Conservation (phyloP, 2,113 vertebrate genomes). For the Petroica traversi region DNA sequence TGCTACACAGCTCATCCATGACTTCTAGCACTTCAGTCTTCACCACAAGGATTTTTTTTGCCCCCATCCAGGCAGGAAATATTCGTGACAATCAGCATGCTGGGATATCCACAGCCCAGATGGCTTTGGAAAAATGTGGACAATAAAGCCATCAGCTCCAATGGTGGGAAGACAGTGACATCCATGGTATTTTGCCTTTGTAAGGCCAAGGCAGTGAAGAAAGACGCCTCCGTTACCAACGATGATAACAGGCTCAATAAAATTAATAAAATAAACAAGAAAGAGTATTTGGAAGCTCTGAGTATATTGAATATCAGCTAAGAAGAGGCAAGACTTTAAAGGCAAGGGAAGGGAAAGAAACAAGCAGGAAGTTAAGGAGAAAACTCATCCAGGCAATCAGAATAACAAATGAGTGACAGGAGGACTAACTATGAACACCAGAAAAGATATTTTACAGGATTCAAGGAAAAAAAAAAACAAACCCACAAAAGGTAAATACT, state of each 20-base stretch:
- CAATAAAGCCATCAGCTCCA: constrained; percentile 12
- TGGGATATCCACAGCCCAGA: background rate
- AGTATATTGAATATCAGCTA: background rate
- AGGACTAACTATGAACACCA: background rate
- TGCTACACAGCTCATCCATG: background rate
- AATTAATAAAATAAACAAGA: background rate
- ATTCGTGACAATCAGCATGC: background rate
- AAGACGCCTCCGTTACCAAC: background rate
- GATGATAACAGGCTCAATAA: background rate
- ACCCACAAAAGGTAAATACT: background rate
- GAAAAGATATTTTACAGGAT: background rate
- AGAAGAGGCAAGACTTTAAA: background rate
- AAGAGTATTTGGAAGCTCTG: background rate
- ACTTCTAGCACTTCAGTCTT: background rate
- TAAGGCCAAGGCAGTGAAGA: background rate
- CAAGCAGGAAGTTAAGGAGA: background rate
- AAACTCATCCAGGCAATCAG: background rate
- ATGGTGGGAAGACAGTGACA: background rate
- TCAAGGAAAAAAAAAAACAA: background rate
- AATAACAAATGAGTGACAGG: background rate
- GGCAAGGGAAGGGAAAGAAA: background rate
- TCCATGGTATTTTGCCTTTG: background rate
- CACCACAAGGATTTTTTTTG: background rate
- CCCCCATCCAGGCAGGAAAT: background rate
- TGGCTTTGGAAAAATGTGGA: background rate